A percentile compares a stretch with the other conserved stretches of the same genome.
phyloP scores from a whole-genome alignment of 2,797 vertebrate genomes.

The Philypnodon macrostomus region DNA sequence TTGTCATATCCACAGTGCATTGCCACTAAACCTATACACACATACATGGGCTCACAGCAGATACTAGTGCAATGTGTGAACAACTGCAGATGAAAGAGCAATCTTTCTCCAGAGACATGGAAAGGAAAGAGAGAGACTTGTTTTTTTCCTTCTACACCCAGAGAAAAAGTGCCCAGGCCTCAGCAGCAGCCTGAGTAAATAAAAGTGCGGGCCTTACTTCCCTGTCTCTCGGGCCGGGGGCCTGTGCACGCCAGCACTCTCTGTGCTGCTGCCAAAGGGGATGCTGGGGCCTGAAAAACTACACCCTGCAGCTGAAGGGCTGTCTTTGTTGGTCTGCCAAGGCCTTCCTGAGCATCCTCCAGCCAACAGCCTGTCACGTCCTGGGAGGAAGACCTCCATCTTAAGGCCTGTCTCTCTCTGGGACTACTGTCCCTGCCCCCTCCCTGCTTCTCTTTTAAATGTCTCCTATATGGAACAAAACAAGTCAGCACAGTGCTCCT shows the following conservation, averaged over 20 bases:
- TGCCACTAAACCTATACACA: conserved; percentile 41
- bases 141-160: conserved; percentile 86
- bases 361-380: conserved; percentile 88
- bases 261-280: conserved; percentile 97
- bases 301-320: conserved; percentile 98
- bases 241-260: conserved; percentile 89
- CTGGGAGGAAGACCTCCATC: conserved; percentile 96
- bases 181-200: conserved; percentile 98
- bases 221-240: conserved; percentile 91
- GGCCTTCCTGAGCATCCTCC: conserved; percentile 97
- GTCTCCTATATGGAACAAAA: conserved; percentile 84
- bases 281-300: conserved; percentile 96
- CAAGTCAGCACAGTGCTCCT: conserved; percentile 81
- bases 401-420: conserved; percentile 80
- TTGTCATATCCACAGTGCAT: conserved; percentile 21
- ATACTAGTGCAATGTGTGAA: conserved; percentile 86
- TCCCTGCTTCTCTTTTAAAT: conserved; percentile 62
- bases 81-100: conserved; percentile 90
- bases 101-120: conserved; percentile 67
- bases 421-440: conserved; percentile 63
- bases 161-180: conserved; percentile 96
- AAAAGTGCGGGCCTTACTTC: conserved; percentile 95
- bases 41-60: conserved; percentile 42
- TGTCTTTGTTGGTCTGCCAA: conserved; percentile 99
- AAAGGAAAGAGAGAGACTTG: conserved; percentile 69